Evolutionary conservation across 2,113 vertebrate genomes (phyloP).

Genomic region (Pluvialis apricaria): DNA sequence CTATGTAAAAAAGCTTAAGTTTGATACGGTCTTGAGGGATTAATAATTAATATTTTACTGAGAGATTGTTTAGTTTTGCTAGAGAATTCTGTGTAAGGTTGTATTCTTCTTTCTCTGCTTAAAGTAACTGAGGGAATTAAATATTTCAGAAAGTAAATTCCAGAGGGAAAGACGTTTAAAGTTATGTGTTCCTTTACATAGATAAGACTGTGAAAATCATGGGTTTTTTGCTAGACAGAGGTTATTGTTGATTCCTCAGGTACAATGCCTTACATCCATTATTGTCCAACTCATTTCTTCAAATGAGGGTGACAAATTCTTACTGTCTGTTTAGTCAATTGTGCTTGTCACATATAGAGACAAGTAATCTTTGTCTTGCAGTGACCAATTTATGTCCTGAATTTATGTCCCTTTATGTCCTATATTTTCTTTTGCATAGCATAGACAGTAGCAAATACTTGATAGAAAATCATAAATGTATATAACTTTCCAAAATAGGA

Average conservation of each 20-base stretch:
- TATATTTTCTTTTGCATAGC: background rate
- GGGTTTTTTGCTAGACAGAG: background rate
- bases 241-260: background rate
- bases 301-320: background rate
- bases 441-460: background rate
- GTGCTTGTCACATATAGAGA: background rate
- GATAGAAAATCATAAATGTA: background rate
- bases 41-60: background rate
- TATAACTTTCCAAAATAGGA: background rate
- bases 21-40: background rate
- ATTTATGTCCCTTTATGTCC: background rate
- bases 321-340: background rate
- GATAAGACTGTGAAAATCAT: background rate
- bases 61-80: background rate
- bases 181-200: background rate
- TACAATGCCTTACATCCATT: background rate
- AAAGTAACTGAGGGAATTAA: background rate
- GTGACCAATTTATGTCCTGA: background rate
- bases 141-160: background rate
- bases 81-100: background rate
- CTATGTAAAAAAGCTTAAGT: background rate
- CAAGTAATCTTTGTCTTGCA: background rate
- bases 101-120: background rate
- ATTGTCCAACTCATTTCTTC: background rate
- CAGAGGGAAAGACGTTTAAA: background rate